Conservation (phyloP, 1,140 invertebrate genomes). For the Coelopa frigida region DNA sequence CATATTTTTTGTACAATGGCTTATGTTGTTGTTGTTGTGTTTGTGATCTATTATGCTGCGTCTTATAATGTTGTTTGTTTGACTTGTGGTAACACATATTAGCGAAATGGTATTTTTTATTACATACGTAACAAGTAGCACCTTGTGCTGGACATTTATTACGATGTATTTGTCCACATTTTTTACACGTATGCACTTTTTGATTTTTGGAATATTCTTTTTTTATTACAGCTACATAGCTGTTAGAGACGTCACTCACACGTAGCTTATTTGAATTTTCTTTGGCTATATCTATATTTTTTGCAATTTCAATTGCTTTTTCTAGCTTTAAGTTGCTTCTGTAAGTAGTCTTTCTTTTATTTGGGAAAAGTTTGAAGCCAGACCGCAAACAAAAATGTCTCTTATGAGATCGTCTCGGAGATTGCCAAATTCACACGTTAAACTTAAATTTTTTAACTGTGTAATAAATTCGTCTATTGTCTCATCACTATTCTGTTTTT, state of each 20-base stretch:
- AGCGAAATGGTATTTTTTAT: slow-evolving; percentile 19
- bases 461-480: slow-evolving; percentile 18
- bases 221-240: neutral
- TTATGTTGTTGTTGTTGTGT: neutral
- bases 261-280: neutral
- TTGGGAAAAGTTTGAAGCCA: neutral
- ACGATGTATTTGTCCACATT: slow-evolving; percentile 9
- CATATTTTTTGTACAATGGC: slow-evolving; percentile 5
- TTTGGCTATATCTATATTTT: neutral
- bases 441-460: slow-evolving; percentile 19
- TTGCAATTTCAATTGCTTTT: slow-evolving; percentile 3
- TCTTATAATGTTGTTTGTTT: no score
- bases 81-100: slow-evolving; percentile 14
- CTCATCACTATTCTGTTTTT: slow-evolving; percentile 19
- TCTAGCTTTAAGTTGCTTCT: neutral
- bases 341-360: slow-evolving; percentile 7
- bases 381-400: slow-evolving; percentile 19
- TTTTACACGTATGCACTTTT: neutral
- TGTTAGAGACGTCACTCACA: neutral
- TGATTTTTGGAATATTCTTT: neutral
- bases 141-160: slow-evolving; percentile 19
- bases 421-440: slow-evolving; percentile 18
- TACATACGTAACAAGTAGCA: slow-evolving; percentile 19
- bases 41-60: slow-evolving; percentile 4
- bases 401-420: slow-evolving; percentile 17